These are phyloP conservation scores for Artemia sp. DNA, from an alignment of 2,888 invertebrate genomes.

Conservation along the genomic window DNA sequence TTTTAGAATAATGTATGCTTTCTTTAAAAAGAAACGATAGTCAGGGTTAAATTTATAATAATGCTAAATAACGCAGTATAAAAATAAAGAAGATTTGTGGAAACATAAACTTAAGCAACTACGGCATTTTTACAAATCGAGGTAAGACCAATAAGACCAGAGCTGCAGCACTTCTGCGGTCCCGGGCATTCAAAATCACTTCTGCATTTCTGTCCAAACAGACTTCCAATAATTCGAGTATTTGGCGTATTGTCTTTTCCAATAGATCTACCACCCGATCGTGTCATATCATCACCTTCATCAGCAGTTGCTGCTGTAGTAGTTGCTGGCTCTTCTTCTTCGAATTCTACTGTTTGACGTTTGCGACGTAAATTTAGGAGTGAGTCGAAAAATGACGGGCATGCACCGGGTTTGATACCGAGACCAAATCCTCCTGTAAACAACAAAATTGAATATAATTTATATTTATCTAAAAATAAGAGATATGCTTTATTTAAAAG, in stretches of 20 bases:
- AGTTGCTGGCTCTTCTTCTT: background rate
- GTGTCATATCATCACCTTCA: background rate
- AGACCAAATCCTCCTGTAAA: conserved; percentile 1
- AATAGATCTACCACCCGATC: background rate
- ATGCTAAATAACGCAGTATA: background rate
- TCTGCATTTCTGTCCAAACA: background rate
- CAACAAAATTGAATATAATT: no score
- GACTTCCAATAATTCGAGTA: background rate
- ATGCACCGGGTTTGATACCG: conserved; percentile 3
- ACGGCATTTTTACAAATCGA: background rate
- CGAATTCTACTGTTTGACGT: background rate
- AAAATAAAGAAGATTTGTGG: conserved; percentile 4
- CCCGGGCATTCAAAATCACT: background rate
- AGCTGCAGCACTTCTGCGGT: background rate
- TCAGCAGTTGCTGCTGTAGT: background rate
- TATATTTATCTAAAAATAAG: no score
- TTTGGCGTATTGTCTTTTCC: background rate
- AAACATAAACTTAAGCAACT: background rate
- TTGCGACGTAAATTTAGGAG: background rate
- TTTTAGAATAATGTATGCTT: no score
- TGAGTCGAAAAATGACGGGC: conserved; percentile 1
- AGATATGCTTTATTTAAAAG: no score
- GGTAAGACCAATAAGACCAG: background rate
- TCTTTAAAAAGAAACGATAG: no score
- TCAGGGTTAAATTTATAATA: no score